Base-by-base conservation (phyloP, 2,113 vertebrate genomes). In the Tamias sibiricus region DNA sequence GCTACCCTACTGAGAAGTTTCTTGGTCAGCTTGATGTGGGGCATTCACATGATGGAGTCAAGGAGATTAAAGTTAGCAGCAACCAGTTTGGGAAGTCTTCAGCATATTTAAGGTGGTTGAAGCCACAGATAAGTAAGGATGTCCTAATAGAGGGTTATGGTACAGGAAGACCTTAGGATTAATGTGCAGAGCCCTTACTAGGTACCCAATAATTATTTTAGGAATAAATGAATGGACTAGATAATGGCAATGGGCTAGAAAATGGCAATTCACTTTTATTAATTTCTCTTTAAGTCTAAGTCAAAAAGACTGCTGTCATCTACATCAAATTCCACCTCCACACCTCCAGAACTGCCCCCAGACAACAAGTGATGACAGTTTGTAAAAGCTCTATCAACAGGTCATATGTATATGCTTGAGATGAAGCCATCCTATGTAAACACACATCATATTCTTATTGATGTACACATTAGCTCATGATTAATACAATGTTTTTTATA, bases 401-500 rank as follows among this genome's bases (percentile, higher is more conserved):
- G 93, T 80, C 40, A 11, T 86, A 37, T 59, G 88, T 92, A 49
- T 24, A 40, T 80, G 74, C 49, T 81, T 89, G 69, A 66, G 47
- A 24, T 37, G 49, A 93, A 95, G 24, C 37, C n/a, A 49, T 47
- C 47, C n/a, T 40, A 42, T 74, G 87, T 88, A 90, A 80, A 83
- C 40, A 62, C 11, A 6, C 54, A 74, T 8, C 77, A 62, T 49
- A 71, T 64, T 91, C 64, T 79, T 42, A 42, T 14, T 77, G 84
- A 88, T 44, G 62, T 87, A 24, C 54, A 85, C 11, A 32, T 62
- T 83, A 57, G 26, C 11, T 32, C 54, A 57, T 74, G 87, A 82
- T 80, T 37, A 92, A 77, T 52, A 79, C 74, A 94, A 96, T 69
- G 40, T 69, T 87, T 96, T 84, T 42, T 62, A 92, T 28, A 84